Percentiles rank a stretch among this genome's conserved stretches.
Evolutionary conservation across 2,888 invertebrate species (phyloP).

Genomic region (Sclerodermus sp.): DNA sequence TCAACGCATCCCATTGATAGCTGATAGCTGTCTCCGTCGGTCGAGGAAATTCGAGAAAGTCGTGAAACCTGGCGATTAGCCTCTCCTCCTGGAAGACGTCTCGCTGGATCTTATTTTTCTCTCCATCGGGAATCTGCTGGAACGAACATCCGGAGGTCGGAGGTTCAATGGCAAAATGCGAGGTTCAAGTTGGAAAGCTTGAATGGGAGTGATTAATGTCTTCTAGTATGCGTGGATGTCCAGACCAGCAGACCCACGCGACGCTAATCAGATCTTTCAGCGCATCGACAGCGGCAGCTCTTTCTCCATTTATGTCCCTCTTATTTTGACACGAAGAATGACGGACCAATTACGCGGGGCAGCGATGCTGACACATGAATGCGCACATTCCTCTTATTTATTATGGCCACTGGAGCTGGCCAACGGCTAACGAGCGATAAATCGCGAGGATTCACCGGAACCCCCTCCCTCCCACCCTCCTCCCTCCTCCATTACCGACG

Average conservation of each 20-base stretch:
- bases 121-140: no score
- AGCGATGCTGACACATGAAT: conserved; percentile 29
- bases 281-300: conserved; percentile 16
- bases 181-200: no score
- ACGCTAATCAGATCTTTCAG: conserved; percentile 34
- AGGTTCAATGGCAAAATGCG: no score
- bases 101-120: no score
- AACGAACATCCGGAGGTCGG: no score
- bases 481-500: no score
- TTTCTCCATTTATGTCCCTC: conserved; percentile 6
- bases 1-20: no score
- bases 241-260: conserved; percentile 24
- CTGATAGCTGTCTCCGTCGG: no score
- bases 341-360: conserved; percentile 37
- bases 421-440: conserved; percentile 39
- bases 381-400: conserved; percentile 23
- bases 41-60: no score
- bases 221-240: not conserved
- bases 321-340: conserved; percentile 41
- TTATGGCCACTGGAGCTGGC: conserved; percentile 12
- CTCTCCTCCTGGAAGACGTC: no score
- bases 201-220: not conserved
- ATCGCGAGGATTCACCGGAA: conserved; percentile 18
- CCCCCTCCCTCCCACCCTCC: not conserved
- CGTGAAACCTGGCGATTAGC: no score